phyloP scores from a whole-genome alignment of 2,888 invertebrate species.

The Kuschelorhynchus macadamiae region DNA sequence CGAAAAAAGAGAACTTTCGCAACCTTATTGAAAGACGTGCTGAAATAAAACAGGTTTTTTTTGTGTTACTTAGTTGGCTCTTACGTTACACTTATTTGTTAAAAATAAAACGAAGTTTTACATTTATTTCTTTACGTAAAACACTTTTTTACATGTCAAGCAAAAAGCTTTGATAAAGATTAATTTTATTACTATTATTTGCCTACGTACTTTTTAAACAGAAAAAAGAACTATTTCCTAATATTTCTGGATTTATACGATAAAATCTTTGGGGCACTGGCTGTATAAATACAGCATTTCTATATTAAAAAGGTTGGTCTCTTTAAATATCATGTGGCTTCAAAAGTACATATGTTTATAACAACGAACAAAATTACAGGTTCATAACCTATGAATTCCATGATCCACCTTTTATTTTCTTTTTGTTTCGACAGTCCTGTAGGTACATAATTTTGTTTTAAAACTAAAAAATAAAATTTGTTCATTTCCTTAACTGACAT shows the following conservation, averaged over 20 bases:
- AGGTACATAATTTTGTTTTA: no score
- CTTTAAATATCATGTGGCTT: no score
- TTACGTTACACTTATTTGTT: conserved; percentile 29
- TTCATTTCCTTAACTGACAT: no score
- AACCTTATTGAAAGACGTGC: conserved; percentile 27
- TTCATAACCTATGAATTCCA: no score
- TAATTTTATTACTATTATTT: conserved; percentile 43
- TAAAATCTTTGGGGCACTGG: conserved; percentile 11
- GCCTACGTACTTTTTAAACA: conserved; percentile 25
- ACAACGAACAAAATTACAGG: no score
- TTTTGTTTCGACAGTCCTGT: no score
- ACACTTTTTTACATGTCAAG: conserved; percentile 41
- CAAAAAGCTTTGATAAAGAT: conserved; percentile 46
- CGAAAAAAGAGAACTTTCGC: conserved; percentile 6
- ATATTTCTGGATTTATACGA: neutral
- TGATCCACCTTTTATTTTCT: no score
- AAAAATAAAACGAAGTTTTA: conserved; percentile 23
- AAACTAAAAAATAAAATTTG: no score
- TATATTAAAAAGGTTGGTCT: no score
- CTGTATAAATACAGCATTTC: no score
- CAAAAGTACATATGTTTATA: no score
- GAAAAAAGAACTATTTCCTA: conserved; percentile 4
- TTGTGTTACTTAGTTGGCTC: no score
- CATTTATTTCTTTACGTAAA: conserved; percentile 20
- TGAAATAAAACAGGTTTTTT: conserved; percentile 24